These are phyloP conservation scores for Saxidomus purpurata DNA, from an alignment of 1,140 invertebrate genomes.

Conservation along the genomic window DNA sequence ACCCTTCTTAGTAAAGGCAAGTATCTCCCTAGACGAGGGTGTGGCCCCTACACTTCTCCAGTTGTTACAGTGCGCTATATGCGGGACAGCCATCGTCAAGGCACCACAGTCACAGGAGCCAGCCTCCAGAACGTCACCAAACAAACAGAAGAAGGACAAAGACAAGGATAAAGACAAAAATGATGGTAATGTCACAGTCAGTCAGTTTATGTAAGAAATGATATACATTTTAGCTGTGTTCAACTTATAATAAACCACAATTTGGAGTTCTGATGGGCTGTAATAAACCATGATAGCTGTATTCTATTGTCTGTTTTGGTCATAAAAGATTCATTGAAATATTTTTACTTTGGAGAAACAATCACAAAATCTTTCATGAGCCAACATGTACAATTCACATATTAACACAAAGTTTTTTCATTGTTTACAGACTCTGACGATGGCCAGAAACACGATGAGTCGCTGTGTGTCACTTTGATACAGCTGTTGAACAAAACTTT, in stretches of 20 bases:
- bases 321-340: too few species aligned
- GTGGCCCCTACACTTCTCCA: conserved; percentile 96
- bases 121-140: conserved; percentile 75
- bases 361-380: too few species aligned
- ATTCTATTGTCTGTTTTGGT: too few species aligned
- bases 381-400: too few species aligned
- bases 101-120: conserved; percentile 72
- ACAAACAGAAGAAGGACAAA: conserved; percentile 84
- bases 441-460: conserved; percentile 92
- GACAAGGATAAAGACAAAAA: conserved; percentile 78
- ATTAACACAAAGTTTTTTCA: too few species aligned
- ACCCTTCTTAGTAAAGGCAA: conserved; percentile 92
- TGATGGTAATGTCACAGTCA: conserved; percentile 69
- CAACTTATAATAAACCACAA: too few species aligned
- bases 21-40: conserved; percentile 96
- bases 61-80: conserved; percentile 95
- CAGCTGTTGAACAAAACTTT: conserved; percentile 92
- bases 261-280: too few species aligned
- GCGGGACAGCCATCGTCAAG: conserved; percentile 85
- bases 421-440: conserved; percentile 92
- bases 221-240: too few species aligned
- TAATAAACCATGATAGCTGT: too few species aligned
- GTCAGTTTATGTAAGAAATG: too few species aligned
- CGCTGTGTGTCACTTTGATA: conserved; percentile 90
- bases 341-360: too few species aligned